A percentile compares a stretch with the other conserved stretches of the same genome.
phyloP scores from a whole-genome alignment of 92 coral and sea anemone genomes.

The Chrysogorgia sp. region DNA sequence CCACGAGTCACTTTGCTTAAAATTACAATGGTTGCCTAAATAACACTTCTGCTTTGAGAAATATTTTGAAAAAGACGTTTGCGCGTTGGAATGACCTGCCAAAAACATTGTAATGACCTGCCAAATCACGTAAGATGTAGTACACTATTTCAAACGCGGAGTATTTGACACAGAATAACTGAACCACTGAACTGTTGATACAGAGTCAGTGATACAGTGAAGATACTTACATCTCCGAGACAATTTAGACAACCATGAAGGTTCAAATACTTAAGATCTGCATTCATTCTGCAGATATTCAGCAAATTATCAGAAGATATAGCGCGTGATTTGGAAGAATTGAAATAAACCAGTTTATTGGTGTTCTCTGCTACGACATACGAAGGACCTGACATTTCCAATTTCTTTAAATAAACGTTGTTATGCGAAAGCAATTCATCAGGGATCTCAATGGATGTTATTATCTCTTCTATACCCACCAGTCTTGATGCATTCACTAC shows the following conservation, averaged over 20 bases:
- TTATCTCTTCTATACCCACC: neutral
- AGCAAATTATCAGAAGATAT: neutral
- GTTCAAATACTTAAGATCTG: neutral
- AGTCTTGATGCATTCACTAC: neutral
- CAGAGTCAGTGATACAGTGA: no score
- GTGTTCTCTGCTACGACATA: constrained; percentile 6
- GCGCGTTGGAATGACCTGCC: no score
- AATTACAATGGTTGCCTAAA: no score
- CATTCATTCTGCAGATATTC: neutral
- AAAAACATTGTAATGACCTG: no score
- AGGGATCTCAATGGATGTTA: neutral
- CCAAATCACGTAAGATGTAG: no score
- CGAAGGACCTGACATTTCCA: constrained; percentile 36
- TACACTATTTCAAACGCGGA: no score
- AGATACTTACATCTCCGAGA: neutral
- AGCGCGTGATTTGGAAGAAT: neutral
- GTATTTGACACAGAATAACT: no score
- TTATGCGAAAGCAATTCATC: constrained; percentile 6
- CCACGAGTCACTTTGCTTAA: no score
- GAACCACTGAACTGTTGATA: no score
- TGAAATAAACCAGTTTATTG: constrained; percentile 24
- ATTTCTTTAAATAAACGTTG: constrained; percentile 15
- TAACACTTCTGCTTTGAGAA: no score
- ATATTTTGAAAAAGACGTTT: no score
- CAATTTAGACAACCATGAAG: neutral